Evolutionary conservation across 1,140 invertebrate genomes (phyloP), one percentile per base, ranked within the genome.

Genomic region (Liolophura sinensis): DNA sequence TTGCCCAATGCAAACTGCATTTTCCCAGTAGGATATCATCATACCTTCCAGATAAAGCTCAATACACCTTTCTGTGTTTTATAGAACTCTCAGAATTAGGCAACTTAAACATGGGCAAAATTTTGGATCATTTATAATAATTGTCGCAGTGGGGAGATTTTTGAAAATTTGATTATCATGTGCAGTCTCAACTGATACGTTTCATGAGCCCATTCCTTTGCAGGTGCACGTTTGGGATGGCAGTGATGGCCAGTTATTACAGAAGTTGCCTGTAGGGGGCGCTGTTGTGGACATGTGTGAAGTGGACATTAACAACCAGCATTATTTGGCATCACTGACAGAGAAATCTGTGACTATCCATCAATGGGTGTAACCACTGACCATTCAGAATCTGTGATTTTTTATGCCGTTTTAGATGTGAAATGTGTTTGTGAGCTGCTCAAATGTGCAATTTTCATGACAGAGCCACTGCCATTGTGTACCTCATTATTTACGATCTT

Each of bases 241-340:
- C 47, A 85, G 88, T 5, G 88, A 85, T 1, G 86, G 88, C 0
- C 84, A 88, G 62, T 84, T 88, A 12, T 78, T 89, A 50, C 85
- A 88, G 60, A 86, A 82, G 1, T 70, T 92, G 56, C 86, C 87
- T 0, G 86, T 88, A 1, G 84, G 86, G 18, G 89, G 90, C 61
- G 85, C 89, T 0, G 85, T 91, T 15, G 79, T 92, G 49, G 91
- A 92, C 71, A 86, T 91, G 1, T 88, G 88, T 72, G 84, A 88
- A 0, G 84, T 91, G 27, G 66, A 74, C 16, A 80, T 82, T 27
- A 86, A 87, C 24, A 82, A 86, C 58, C 84, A 85, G 18, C 78
- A 79, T 1, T 87, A 88, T 71, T 73, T 92, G 50, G 88, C 89
- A 0, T 87, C 90, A 1, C 82, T 92, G 1, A 90, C 90, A 0